A percentile compares a stretch with the other conserved stretches of the same genome.
These are phyloP conservation scores for Meloidogyne hapla DNA, from an alignment of 1,140 invertebrate species.

Conservation along the genomic window DNA sequence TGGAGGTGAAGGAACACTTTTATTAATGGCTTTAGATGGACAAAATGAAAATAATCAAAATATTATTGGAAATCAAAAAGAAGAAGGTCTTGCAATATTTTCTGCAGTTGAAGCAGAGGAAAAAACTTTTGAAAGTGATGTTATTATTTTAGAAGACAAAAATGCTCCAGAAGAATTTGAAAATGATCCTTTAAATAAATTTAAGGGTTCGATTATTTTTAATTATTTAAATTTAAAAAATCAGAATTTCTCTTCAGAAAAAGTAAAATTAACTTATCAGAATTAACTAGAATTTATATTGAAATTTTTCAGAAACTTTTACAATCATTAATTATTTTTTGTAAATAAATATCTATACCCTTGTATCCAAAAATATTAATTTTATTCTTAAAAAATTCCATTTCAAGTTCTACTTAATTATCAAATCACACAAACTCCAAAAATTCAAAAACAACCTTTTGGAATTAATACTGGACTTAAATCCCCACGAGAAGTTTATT, in stretches of 20 bases:
- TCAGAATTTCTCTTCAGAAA: no score
- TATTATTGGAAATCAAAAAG: not conserved
- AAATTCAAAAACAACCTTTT: slow-evolving; percentile 12
- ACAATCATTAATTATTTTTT: no score
- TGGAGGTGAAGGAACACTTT: not conserved
- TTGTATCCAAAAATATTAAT: no score
- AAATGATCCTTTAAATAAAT: not conserved
- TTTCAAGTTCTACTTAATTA: not conserved
- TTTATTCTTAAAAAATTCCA: no score
- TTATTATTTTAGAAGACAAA: slow-evolving; percentile 3
- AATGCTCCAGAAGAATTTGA: not conserved
- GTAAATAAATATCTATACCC: no score
- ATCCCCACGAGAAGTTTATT: slow-evolving; percentile 50
- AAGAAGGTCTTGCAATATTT: not conserved
- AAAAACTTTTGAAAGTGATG: not conserved
- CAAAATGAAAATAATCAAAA: not conserved
- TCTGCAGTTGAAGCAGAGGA: not conserved
- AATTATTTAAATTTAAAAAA: no score
- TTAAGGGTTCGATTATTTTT: not conserved
- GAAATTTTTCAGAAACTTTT: no score
- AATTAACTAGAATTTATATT: no score
- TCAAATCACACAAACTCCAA: not conserved
- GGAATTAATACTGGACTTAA: slow-evolving; percentile 40
- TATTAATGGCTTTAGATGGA: not conserved
- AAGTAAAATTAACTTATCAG: no score